A percentile compares a stretch with the other conserved stretches of the same genome.
Evolutionary conservation across 2,797 vertebrate genomes (phyloP).

Genomic region (Anguilla obscura): DNA sequence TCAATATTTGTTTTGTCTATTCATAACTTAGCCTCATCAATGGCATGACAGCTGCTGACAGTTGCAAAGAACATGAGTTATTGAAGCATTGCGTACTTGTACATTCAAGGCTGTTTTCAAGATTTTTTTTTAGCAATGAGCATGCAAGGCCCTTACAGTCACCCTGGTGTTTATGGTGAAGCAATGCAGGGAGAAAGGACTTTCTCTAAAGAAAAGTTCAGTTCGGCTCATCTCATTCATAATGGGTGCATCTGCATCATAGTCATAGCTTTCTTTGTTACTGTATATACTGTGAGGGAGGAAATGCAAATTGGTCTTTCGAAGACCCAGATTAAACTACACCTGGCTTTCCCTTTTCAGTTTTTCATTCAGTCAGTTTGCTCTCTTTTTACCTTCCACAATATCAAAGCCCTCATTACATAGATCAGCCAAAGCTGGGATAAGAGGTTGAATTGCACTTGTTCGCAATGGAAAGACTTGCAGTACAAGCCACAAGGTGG

Average conservation of each 20-base stretch:
- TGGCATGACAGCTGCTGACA: background rate
- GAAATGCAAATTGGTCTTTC: background rate
- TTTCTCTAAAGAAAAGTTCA: constrained; percentile 27
- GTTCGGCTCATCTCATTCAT: constrained; percentile 29
- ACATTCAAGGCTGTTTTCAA: background rate
- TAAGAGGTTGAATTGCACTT: background rate
- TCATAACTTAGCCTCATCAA: background rate
- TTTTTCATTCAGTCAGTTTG: background rate
- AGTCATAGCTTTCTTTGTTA: constrained; percentile 12
- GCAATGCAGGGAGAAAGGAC: constrained; percentile 26
- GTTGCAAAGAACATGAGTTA: constrained; percentile 36
- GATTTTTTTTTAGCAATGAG: constrained; percentile 39
- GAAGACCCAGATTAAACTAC: background rate
- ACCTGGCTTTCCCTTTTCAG: background rate
- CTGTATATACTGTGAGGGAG: background rate
- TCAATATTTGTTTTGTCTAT: background rate
- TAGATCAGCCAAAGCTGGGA: background rate
- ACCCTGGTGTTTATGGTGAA: constrained; percentile 15
- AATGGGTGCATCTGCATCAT: constrained; percentile 41
- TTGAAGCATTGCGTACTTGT: constrained; percentile 44
- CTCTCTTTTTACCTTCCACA: background rate
- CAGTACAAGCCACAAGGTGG: constrained; percentile 57
- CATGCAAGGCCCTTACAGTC: background rate
- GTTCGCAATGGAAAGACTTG: constrained; percentile 12
- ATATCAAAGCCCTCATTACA: background rate